Evolutionary conservation across 1,140 invertebrate genomes (phyloP), one percentile per base, ranked within the genome.

Genomic region (Rhopalosiphum padi): DNA sequence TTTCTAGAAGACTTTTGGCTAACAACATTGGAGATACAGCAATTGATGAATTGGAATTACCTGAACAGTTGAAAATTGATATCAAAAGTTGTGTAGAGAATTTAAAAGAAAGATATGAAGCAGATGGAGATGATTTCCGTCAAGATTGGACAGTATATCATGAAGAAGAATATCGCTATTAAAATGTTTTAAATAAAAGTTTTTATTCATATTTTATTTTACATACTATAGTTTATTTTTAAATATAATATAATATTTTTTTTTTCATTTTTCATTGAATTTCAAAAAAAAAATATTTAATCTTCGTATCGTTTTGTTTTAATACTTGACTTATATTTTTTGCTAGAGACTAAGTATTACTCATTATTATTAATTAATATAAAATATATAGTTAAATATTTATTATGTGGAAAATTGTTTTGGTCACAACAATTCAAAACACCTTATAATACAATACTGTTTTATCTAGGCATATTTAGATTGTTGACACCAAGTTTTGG

Each of bases 71-170:
- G 4, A 93, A 86, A 93, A 86, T 30, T 53, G 91, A 93, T 53
- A 22, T 93, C 55, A 55, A 93, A n/a, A 41, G 30, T 15, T 93
- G 48, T 93, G 22, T 86, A 85, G 2, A 86, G 41, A 6, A 85
- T 43, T 86, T 93, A 93, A 2, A 1, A 8, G 5, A 51, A 86
- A 43, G 22, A 23, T 23, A 93, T 85, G 51, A 86, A 41, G 11
- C 53, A 55, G 91, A 86, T 85, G 82, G 82, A 43, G 91, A 93
- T 41, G 30, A 37, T 55, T 86, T 22, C 53, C 46, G 55, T 35
- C 30, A 53, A 41, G 91, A 93, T 86, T 93, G 91, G 91, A 93
- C 91, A 25, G 35, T 93, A 85, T 41, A 41, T 25, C 82, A 93
- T 21, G 91, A 93, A 85, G 48, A 92, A 25, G 48, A 83, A 46